These are phyloP conservation scores for Maniola jurtina DNA, from an alignment of 1,140 invertebrate genomes.

Conservation along the genomic window DNA sequence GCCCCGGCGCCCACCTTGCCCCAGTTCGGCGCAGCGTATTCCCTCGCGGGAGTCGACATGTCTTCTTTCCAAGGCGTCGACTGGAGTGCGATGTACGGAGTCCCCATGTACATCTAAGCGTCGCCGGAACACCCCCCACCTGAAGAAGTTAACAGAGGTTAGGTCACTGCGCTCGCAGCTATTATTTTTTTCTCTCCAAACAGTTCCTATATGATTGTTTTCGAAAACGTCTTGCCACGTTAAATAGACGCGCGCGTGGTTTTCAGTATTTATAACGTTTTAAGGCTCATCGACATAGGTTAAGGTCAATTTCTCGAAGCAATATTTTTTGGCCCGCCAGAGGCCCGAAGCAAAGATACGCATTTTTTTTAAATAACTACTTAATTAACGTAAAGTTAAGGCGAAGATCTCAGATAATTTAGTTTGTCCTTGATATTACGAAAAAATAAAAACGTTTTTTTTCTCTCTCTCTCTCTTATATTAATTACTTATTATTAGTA, in stretches of 20 bases:
- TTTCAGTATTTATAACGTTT: conserved; percentile 47
- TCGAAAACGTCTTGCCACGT: conserved; percentile 52
- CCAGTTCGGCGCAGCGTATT: conserved; percentile 88
- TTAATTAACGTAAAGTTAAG: conserved; percentile 46
- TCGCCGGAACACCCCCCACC: conserved; percentile 28
- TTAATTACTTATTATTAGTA: conserved; percentile 14
- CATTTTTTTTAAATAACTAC: conserved; percentile 38
- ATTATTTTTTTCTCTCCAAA: conserved; percentile 47
- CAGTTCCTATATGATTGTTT: conserved; percentile 59
- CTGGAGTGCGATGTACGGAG: conserved; percentile 93
- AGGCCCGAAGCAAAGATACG: conserved; percentile 54
- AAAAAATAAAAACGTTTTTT: conserved; percentile 43
- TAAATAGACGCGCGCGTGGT: conserved; percentile 12
- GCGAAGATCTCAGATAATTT: conserved; percentile 75
- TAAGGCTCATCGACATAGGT: conserved; percentile 32
- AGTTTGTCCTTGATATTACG: conserved; percentile 47
- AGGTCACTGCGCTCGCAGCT: conserved; percentile 31
- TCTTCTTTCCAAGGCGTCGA: conserved; percentile 93
- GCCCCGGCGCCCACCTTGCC: conserved; percentile 79
- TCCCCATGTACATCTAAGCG: conserved; percentile 92
- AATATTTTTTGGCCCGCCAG: conserved; percentile 31
- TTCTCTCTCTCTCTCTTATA: conserved; percentile 33
- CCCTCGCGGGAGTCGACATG: conserved; percentile 93
- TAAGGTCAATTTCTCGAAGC: conserved; percentile 33
- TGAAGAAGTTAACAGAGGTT: background rate